Evolutionary conservation across 2,797 vertebrate genomes (phyloP), one percentile per base, ranked within the genome.

Genomic region (Carduelis carduelis): DNA sequence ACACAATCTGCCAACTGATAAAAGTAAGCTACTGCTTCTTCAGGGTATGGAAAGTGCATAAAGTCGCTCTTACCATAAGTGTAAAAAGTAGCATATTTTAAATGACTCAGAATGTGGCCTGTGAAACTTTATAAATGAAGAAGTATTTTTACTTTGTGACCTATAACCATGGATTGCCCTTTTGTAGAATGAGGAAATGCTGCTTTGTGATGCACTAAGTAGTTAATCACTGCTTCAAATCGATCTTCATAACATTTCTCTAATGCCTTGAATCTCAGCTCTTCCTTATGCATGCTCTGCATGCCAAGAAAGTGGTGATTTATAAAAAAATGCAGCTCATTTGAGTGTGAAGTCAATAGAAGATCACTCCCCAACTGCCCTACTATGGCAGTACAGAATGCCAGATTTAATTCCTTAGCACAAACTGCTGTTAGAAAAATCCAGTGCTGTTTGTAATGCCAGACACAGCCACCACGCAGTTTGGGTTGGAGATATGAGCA

Each of bases 381-480:
- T 76, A 18, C 13, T 50, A 24, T 28, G 21, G 18, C 37, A 74
- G 13, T 21, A 50, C 21, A 50, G 80, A 91, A 87, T 72, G 12
- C 5, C 39, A 78, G 47, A 63, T 56, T 90, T 90, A 91, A 93
- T 86, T 90, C 74, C 63, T 50, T 66, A 28, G 30, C 76, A 76
- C 52, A 83, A 90, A 65, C 34, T 56, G 19, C 69, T 95, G 52
- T 64, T 87, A 41, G 44, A 94, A 93, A 89, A 92, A 90, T 87
- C 70, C 41, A 39, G 1, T 17, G 12, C 47, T 90, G 16, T 57
- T 94, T 93, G 27, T 72, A 74, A 91, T 79, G 77, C 75, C 60
- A 90, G 90, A 84, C 55, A 52, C 32, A 84, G 19, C 21, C 21
- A 22, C 37, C 78, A 46, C 0, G 9, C 61, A 34, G 17, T 87